phyloP scores from a whole-genome alignment of 2,113 vertebrate species.

The Limanda limanda region DNA sequence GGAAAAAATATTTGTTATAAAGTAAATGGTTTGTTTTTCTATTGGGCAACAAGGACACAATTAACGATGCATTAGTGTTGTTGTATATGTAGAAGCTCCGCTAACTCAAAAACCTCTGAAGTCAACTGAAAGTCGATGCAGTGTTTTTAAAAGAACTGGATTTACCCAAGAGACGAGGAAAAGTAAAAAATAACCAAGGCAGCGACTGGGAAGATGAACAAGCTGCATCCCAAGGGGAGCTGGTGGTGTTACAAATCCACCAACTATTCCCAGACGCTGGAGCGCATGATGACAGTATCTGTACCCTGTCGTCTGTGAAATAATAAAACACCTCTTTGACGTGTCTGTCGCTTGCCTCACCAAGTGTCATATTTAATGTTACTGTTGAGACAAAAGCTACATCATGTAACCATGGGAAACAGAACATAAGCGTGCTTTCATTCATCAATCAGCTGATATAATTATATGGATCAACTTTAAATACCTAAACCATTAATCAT shows the following conservation, averaged over 20 bases:
- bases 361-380: neutral
- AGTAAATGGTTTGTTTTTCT: constrained; percentile 11
- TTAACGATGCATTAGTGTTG: neutral
- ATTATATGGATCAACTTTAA: constrained; percentile 56
- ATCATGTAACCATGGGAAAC: constrained; percentile 18
- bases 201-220: constrained; percentile 42
- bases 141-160: constrained; percentile 31
- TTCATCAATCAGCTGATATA: constrained; percentile 62
- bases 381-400: neutral
- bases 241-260: constrained; percentile 12
- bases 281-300: constrained; percentile 42
- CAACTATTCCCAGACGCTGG: constrained; percentile 33
- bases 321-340: constrained; percentile 50
- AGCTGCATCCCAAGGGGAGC: constrained; percentile 22
- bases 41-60: constrained; percentile 3
- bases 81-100: neutral
- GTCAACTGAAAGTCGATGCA: constrained; percentile 22
- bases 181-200: constrained; percentile 28
- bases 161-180: constrained; percentile 36
- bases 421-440: neutral
- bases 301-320: constrained; percentile 37
- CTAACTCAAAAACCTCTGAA: neutral
- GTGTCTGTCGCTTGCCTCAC: constrained; percentile 34
- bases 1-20: neutral
- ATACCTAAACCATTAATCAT: constrained; percentile 57